A percentile compares a stretch with the other conserved stretches of the same genome.
phyloP scores from a whole-genome alignment of 2,113 vertebrate species.

The Ptilorrhoa leucosticta region DNA sequence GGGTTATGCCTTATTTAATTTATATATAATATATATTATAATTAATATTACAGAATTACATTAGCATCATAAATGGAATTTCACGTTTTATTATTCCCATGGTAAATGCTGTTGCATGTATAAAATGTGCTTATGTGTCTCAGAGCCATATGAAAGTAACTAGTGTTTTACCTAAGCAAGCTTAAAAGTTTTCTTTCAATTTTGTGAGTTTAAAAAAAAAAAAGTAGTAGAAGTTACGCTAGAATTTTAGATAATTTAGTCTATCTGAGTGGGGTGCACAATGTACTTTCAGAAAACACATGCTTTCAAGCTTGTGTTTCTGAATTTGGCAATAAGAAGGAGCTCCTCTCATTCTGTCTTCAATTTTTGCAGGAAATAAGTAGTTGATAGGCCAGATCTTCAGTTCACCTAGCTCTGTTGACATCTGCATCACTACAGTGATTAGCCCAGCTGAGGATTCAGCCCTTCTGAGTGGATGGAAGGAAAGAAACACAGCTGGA shows the following conservation, averaged over 20 bases:
- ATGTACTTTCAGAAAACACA: background rate
- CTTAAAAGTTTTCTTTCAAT: background rate
- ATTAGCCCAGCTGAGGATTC: background rate
- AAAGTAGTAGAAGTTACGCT: background rate
- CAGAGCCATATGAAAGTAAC: background rate
- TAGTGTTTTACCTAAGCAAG: background rate
- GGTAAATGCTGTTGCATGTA: background rate
- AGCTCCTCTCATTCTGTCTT: background rate
- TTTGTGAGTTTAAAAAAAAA: background rate
- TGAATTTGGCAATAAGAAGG: background rate
- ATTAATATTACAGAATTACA: background rate
- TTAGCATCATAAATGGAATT: background rate
- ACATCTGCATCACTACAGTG: rapidly evolving
- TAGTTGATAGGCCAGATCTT: background rate
- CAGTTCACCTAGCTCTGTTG: background rate
- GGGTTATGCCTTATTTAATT: background rate
- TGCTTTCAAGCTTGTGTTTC: background rate
- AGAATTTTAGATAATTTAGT: background rate
- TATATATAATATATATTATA: background rate
- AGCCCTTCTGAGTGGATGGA: background rate
- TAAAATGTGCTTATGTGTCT: background rate
- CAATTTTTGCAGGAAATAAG: background rate
- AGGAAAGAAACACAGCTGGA: background rate
- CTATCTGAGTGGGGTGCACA: background rate
- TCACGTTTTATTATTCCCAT: background rate